Evolutionary conservation across 2,888 invertebrate species (phyloP).

Genomic region (Metellina segmentata): DNA sequence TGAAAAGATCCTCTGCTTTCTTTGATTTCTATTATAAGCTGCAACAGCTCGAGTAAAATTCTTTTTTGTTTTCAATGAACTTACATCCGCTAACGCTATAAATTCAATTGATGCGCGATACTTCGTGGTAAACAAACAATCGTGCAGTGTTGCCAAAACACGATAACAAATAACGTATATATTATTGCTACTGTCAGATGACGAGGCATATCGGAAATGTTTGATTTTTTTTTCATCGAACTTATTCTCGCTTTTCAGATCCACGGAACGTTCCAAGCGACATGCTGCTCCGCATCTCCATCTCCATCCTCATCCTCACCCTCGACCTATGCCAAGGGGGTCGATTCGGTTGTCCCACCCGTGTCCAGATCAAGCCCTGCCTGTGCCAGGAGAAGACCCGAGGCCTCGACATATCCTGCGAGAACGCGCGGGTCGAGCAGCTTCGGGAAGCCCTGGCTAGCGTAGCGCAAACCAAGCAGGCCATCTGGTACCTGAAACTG

Average conservation of each 20-base stretch:
- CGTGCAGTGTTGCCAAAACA: too few species aligned
- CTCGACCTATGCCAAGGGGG: conserved; percentile 40
- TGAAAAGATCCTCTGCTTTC: too few species aligned
- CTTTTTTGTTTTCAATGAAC: too few species aligned
- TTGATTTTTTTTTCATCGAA: not conserved
- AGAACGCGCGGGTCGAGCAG: conserved; percentile 82
- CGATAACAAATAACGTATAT: too few species aligned
- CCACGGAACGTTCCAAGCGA: not conserved
- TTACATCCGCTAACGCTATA: too few species aligned
- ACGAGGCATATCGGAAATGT: too few species aligned
- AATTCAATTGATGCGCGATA: too few species aligned
- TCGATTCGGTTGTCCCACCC: conserved; percentile 76
- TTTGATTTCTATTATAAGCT: too few species aligned
- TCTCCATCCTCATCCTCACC: not conserved
- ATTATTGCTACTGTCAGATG: too few species aligned
- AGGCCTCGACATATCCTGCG: conserved; percentile 90
- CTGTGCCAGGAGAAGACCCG: conserved; percentile 92
- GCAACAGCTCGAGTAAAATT: too few species aligned
- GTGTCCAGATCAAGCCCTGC: conserved; percentile 84
- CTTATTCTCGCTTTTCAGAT: not conserved
- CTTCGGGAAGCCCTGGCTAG: conserved; percentile 75
- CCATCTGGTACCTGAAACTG: conserved; percentile 92
- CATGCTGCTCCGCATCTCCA: not conserved
- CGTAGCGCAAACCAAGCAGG: conserved; percentile 74
- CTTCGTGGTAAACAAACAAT: too few species aligned